Conservation (phyloP, 2,113 vertebrate genomes). For the Callopanchax toddi region DNA sequence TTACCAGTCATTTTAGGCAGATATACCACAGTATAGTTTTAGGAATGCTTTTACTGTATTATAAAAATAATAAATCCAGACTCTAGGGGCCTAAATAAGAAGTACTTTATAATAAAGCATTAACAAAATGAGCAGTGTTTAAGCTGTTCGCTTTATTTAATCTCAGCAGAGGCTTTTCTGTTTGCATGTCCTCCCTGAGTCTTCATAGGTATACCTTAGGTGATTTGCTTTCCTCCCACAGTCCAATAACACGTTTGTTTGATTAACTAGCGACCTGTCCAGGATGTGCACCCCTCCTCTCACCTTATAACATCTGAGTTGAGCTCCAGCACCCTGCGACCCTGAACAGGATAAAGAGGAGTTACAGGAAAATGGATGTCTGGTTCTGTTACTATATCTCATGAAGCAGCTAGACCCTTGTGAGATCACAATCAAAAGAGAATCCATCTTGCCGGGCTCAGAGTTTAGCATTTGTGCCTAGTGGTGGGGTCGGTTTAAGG, state of each 20-base stretch:
- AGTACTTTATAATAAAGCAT: neutral
- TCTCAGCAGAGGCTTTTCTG: too few relatives aligned
- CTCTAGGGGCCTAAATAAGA: too few relatives aligned
- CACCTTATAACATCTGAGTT: neutral
- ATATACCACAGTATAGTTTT: too few relatives aligned
- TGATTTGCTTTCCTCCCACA: neutral
- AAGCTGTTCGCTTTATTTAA: too few relatives aligned
- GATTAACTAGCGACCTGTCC: neutral
- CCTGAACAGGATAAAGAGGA: neutral
- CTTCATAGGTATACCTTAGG: too few relatives aligned
- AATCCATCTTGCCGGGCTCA: neutral
- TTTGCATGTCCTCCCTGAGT: too few relatives aligned
- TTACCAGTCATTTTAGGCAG: too few relatives aligned
- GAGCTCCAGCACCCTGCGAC: neutral
- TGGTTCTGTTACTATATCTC: neutral
- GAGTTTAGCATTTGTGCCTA: neutral
- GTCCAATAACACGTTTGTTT: neutral
- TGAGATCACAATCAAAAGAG: constrained; percentile 5
- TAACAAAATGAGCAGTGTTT: too few relatives aligned
- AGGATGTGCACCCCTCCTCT: neutral
- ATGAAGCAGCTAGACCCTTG: neutral
- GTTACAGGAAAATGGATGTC: neutral
- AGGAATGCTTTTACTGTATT: too few relatives aligned
- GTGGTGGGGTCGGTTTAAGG: neutral
- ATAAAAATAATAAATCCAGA: too few relatives aligned